phyloP scores from a whole-genome alignment of 2,113 vertebrate genomes.

The Gracilinanus agilis region DNA sequence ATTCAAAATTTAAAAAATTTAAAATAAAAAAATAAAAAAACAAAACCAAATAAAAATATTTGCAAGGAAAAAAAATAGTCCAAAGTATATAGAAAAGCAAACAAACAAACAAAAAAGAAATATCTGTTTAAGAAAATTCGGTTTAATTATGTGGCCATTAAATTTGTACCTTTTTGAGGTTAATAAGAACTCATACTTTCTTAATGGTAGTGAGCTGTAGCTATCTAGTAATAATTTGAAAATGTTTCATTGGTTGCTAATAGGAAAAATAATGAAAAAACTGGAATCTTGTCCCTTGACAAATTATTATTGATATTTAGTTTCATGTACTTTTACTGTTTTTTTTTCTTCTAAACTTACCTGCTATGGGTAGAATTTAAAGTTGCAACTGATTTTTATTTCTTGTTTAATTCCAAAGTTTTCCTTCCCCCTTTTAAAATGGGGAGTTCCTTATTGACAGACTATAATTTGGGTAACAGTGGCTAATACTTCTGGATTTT shows the following conservation, averaged over 20 bases:
- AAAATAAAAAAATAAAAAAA: too few species aligned
- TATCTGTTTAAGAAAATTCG: not conserved
- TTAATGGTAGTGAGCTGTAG: not conserved
- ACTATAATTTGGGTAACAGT: slow-evolving; percentile 29
- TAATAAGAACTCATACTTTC: slow-evolving; percentile 9
- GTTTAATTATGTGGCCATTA: not conserved
- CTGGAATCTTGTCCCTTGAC: not conserved
- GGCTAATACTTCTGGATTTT: not conserved
- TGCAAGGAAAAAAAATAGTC: too few species aligned
- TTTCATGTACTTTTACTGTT: not conserved
- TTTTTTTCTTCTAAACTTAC: slow-evolving; percentile 20
- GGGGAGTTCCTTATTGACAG: not conserved
- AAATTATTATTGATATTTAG: not conserved
- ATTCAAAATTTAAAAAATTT: too few species aligned
- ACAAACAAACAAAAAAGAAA: too few species aligned
- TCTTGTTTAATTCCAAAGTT: not conserved
- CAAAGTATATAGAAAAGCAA: too few species aligned
- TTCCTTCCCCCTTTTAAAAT: slow-evolving; percentile 26
- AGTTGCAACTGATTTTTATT: not conserved
- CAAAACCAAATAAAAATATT: too few species aligned
- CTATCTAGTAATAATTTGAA: slow-evolving; percentile 17
- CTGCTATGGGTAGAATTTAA: not conserved
- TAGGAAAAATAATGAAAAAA: not conserved
- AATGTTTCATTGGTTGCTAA: not conserved
- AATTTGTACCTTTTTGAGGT: not conserved